Base-by-base conservation (phyloP, 2,888 invertebrate genomes). In the Pachycephus smyrnensis region DNA sequence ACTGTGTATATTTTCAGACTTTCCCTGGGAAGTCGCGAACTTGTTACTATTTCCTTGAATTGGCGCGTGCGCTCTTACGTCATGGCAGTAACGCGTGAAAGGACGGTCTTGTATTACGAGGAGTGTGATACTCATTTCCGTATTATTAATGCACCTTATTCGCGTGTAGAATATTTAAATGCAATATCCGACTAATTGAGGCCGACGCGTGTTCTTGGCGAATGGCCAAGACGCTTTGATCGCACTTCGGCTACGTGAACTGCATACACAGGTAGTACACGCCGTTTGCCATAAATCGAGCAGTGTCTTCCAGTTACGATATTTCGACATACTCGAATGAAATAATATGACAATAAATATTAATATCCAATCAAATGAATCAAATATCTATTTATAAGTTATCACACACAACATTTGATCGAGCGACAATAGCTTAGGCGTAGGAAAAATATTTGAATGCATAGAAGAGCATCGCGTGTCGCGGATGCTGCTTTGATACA, bases 131-230 rank as follows among this genome's bases (percentile, higher is more conserved):
- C 36, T 35, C 74, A 74, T 37, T 75, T 79, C 68, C 73, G 69
- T 77, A 76, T 82, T 82, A 86, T 85, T 83, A 82, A 86, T 83
- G 82, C 80, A 79, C 77, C 78, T 77, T 79, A 74, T 82, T 80
- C 77, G 80, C 79, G 80, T 81, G 84, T 83, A 81, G 77, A 82
- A 84, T 85, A 83, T 87, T 83, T 83, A 81, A 85, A 84, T 83
- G 80, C 85, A 86, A 87, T 87, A 88, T 86, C 81, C 83, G 82
- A 86, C 86, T 88, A 89, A 89, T 89, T 88, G 87, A 89, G 88
- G 87, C 86, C 86, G 87, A 84, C 85, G 84, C 84, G 83, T 33
- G 71, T 71, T 71, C 85, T 87, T 89, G 89, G 88, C 87, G 6
- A 11, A 0, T 11, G n/a, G 82, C 88, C 89, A 89, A 86, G 84